Conservation (phyloP, 1,140 invertebrate species). For the Leptopilina clavipes region DNA sequence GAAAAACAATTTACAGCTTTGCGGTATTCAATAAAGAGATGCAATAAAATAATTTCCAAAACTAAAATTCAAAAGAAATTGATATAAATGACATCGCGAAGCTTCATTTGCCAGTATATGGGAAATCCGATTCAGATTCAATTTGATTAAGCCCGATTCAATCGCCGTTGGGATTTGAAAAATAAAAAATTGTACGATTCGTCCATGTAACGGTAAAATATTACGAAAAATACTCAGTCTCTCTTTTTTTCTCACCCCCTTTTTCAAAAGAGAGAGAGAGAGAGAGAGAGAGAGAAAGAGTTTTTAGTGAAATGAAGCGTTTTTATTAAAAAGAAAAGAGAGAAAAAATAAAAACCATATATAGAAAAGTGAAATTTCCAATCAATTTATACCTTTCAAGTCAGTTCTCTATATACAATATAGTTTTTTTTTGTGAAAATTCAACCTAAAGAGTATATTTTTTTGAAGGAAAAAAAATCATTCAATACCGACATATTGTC, state of each 20-base stretch:
- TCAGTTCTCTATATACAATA: no score
- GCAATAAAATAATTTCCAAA: background rate
- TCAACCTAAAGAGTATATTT: no score
- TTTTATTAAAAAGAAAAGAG: background rate
- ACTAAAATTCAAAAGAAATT: conserved; percentile 45
- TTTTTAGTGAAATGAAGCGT: conserved; percentile 12
- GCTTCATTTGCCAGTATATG: conserved; percentile 37
- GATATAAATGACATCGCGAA: conserved; percentile 41
- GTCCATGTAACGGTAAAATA: conserved; percentile 2
- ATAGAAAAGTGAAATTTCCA: no score
- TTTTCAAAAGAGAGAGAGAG: background rate
- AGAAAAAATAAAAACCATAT: no score
- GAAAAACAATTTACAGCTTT: no score
- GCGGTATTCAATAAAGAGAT: conserved; percentile 4
- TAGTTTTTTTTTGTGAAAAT: no score
- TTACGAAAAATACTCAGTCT: background rate
- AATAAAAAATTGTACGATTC: background rate
- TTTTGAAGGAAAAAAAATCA: no score
- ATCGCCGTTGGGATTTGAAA: conserved; percentile 20
- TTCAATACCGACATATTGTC: no score
- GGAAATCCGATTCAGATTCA: conserved; percentile 42
- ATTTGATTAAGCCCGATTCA: conserved; percentile 46
- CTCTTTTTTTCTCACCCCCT: background rate
- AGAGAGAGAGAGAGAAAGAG: background rate
- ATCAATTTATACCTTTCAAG: no score